A percentile compares a stretch with the other conserved stretches of the same genome.
Conservation (phyloP, 2,888 invertebrate genomes). For the Esperia sulphurella region DNA sequence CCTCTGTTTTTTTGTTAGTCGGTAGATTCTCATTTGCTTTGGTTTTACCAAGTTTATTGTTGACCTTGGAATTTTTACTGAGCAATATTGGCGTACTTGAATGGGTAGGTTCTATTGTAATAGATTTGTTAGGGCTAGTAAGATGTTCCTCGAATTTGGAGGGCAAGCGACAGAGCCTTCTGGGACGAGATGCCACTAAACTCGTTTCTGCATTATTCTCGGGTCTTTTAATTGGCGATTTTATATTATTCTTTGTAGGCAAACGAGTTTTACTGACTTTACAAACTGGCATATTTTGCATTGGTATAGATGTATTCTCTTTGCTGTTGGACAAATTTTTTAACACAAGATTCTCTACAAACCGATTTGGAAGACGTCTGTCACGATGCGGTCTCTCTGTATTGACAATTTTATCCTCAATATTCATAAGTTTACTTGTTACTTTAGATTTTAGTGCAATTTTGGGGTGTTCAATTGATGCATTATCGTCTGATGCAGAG, state of each 20-base stretch:
- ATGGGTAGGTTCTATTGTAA: constrained; percentile 49
- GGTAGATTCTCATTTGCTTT: background rate
- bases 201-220: constrained; percentile 31
- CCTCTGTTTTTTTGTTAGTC: background rate
- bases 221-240: constrained; percentile 40
- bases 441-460: background rate
- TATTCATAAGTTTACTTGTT: constrained; percentile 6
- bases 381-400: constrained; percentile 40
- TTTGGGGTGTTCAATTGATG: constrained; percentile 25
- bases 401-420: constrained; percentile 10
- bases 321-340: constrained; percentile 35
- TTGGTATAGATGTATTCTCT: constrained; percentile 11
- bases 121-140: constrained; percentile 52
- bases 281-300: constrained; percentile 2
- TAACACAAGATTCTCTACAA: constrained; percentile 36
- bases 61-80: constrained; percentile 10
- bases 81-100: constrained; percentile 54
- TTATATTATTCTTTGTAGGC: background rate
- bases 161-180: constrained; percentile 54
- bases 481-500: constrained; percentile 62
- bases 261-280: constrained; percentile 1
- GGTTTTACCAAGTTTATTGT: constrained; percentile 3
- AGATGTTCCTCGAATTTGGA: constrained; percentile 57
- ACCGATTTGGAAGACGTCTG: constrained; percentile 47
- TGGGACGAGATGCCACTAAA: constrained; percentile 44